Evolutionary conservation across 2,888 invertebrate genomes (phyloP).

Genomic region (Hartigia nigra): DNA sequence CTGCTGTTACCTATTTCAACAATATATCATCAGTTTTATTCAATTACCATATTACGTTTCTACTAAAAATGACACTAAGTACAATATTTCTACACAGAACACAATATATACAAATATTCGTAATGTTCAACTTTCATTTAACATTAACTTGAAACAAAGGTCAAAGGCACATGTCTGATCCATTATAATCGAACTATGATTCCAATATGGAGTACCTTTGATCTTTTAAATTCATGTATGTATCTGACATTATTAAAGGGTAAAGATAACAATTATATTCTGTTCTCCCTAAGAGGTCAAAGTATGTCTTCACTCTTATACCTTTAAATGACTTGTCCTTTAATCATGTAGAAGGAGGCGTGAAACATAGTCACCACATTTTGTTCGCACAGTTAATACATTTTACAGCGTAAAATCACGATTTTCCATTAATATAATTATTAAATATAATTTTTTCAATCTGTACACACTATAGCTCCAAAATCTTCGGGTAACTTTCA

Average conservation of each 20-base stretch:
- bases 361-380: neutral
- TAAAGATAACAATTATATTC: conserved; percentile 7
- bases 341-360: neutral
- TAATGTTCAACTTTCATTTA: neutral
- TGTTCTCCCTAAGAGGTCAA: neutral
- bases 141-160: conserved; percentile 19
- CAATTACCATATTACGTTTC: neutral
- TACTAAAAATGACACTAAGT: neutral
- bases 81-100: neutral
- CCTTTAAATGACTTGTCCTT: neutral
- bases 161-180: conserved; percentile 21
- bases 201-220: conserved; percentile 26
- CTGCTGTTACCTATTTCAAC: conserved; percentile 77
- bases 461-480: conserved; percentile 10
- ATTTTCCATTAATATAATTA: neutral
- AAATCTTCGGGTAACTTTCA: neutral
- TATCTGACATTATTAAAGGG: conserved; percentile 27
- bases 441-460: neutral
- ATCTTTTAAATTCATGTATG: conserved; percentile 26
- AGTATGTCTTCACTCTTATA: neutral
- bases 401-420: neutral
- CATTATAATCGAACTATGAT: conserved; percentile 14
- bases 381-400: neutral
- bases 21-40: neutral
- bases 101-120: neutral